Percentiles rank a stretch among this genome's conserved stretches.
These are phyloP conservation scores for Monodelphis domestica DNA, from an alignment of 2,797 vertebrate species.

Conservation along the genomic window DNA sequence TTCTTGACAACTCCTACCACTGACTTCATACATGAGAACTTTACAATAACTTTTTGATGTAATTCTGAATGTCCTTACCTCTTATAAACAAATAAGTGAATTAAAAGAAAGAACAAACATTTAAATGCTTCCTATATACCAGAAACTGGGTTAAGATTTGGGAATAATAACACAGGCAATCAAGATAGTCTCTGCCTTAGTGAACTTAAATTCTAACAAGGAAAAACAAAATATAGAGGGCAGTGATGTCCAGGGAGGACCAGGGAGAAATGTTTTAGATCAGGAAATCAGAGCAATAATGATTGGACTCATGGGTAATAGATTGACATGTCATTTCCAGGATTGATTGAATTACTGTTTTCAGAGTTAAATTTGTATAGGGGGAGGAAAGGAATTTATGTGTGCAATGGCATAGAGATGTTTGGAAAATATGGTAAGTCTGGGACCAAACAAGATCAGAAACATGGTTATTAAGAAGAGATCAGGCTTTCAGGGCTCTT, in stretches of 20 bases:
- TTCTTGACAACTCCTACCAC: not conserved
- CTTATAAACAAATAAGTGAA: not conserved
- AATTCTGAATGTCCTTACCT: not conserved
- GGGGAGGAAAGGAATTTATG: not conserved
- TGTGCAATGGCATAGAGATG: not conserved
- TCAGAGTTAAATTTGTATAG: not conserved
- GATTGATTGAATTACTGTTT: not conserved
- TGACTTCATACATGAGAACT: not conserved
- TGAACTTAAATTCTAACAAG: not conserved
- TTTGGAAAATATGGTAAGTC: not conserved
- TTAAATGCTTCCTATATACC: not conserved
- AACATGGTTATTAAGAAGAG: not conserved
- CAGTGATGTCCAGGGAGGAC: not conserved
- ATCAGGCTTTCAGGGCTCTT: not conserved
- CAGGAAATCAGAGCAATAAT: not conserved
- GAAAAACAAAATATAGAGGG: not conserved
- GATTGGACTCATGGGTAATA: not conserved
- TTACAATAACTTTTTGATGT: not conserved
- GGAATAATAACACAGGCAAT: not conserved
- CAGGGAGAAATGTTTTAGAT: not conserved
- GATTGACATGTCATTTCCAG: not conserved
- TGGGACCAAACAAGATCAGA: not conserved
- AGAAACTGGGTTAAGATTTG: not conserved
- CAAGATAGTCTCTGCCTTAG: not conserved
- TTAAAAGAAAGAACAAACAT: not conserved